Evolutionary conservation across 2,888 invertebrate species (phyloP).

Genomic region (Acutogordius australiensis): DNA sequence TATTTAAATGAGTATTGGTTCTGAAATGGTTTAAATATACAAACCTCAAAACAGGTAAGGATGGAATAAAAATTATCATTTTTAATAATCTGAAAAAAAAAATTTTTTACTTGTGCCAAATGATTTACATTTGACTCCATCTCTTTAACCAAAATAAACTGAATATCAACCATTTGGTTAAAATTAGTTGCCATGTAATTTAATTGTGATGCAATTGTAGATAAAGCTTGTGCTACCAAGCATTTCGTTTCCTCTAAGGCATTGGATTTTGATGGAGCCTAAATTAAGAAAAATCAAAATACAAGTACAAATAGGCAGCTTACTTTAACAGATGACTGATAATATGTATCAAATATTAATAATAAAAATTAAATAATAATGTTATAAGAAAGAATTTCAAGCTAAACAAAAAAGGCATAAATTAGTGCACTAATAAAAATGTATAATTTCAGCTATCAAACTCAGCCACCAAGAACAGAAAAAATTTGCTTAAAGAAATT

Average conservation of each 20-base stretch:
- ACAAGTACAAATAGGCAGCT: not conserved
- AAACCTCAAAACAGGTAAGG: too few species aligned
- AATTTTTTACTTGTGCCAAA: not conserved
- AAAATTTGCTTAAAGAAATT: too few species aligned
- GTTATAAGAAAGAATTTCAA: too few species aligned
- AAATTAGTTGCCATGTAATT: slow-evolving; percentile 11
- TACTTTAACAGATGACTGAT: not conserved
- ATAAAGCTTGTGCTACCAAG: slow-evolving; percentile 1
- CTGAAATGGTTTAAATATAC: too few species aligned
- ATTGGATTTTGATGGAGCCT: not conserved
- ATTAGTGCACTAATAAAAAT: too few species aligned
- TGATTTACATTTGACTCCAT: slow-evolving; percentile 10
- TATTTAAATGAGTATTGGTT: too few species aligned
- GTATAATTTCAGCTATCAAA: too few species aligned
- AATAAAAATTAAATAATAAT: too few species aligned
- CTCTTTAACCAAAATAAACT: not conserved
- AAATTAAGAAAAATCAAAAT: not conserved
- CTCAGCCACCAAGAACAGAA: too few species aligned
- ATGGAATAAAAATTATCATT: too few species aligned
- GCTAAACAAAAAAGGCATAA: too few species aligned
- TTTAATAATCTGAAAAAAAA: not conserved
- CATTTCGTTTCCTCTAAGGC: not conserved
- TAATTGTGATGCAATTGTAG: not conserved
- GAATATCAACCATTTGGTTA: not conserved
- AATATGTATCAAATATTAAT: too few species aligned